Percentiles rank a stretch among this genome's conserved stretches.
phyloP scores from a whole-genome alignment of 2,888 invertebrate species.

The Gibbula magus region DNA sequence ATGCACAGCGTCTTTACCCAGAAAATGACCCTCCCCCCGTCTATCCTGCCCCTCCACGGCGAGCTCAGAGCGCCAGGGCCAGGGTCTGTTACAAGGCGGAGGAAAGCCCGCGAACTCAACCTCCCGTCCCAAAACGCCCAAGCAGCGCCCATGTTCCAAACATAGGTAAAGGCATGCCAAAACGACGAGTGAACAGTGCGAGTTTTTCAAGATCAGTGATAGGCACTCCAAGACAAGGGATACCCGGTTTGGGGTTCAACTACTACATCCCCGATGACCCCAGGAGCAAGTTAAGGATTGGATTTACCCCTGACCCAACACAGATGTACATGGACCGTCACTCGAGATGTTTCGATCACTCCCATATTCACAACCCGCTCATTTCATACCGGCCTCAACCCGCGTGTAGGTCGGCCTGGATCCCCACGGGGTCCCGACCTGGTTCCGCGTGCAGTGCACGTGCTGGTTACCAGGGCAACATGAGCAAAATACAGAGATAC shows the following conservation, averaged over 20 bases:
- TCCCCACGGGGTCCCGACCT: conserved; percentile 30
- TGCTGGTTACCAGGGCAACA: conserved; percentile 37
- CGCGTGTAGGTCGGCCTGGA: conserved; percentile 48
- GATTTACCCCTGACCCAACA: conserved; percentile 52
- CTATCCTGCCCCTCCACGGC: conserved; percentile 5
- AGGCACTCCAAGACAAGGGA: background rate
- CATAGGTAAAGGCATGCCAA: conserved; percentile 20
- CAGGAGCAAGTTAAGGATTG: conserved; percentile 13
- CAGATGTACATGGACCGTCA: conserved; percentile 62
- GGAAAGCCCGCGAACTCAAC: conserved; percentile 29
- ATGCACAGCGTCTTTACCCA: conserved; percentile 44
- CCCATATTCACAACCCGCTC: conserved; percentile 52
- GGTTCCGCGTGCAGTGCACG: conserved; percentile 36
- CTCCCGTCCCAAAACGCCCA: conserved; percentile 16
- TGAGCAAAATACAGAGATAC: conserved; percentile 51
- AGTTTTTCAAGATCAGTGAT: conserved; percentile 12
- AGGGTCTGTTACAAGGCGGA: conserved; percentile 36
- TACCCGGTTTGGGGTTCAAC: background rate
- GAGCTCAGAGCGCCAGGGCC: conserved; percentile 30
- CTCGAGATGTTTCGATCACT: conserved; percentile 58
- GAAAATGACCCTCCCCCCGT: conserved; percentile 35
- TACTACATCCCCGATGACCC: conserved; percentile 21
- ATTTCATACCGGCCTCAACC: conserved; percentile 50
- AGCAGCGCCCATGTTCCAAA: conserved; percentile 35
- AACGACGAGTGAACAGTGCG: conserved; percentile 45